Percentiles rank a stretch among this genome's conserved stretches.
These are phyloP conservation scores for Chelon auratus DNA, from an alignment of 2,797 vertebrate species.

Conservation along the genomic window DNA sequence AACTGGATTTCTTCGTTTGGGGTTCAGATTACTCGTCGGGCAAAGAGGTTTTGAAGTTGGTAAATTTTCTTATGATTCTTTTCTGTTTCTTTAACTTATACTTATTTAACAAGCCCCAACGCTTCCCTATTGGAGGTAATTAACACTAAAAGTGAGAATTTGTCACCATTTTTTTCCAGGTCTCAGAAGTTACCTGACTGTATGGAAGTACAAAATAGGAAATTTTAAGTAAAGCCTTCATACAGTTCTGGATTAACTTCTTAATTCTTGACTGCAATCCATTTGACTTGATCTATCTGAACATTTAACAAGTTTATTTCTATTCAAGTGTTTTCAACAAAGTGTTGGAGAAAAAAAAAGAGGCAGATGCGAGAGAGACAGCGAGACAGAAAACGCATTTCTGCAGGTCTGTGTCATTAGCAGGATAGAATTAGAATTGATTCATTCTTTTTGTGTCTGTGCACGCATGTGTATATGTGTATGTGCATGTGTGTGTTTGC, in stretches of 20 bases:
- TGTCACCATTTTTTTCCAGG: background rate
- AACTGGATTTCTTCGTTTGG: background rate
- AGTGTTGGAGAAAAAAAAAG: background rate
- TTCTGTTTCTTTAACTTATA: no score
- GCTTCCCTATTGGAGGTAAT: no score
- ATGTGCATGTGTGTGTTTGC: slow-evolving; percentile 6
- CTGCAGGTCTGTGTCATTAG: slow-evolving; percentile 36
- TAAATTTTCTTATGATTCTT: no score
- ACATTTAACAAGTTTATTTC: background rate
- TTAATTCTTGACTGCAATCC: background rate
- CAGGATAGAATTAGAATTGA: slow-evolving; percentile 42
- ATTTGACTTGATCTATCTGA: background rate
- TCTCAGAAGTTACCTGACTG: background rate
- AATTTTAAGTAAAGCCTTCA: background rate
- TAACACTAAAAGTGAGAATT: background rate
- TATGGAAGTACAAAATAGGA: background rate
- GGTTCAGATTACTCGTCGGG: no score
- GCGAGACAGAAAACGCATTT: slow-evolving; percentile 11
- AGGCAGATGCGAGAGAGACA: slow-evolving; percentile 5
- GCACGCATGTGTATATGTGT: background rate
- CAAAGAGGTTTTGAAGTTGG: background rate
- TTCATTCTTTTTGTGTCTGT: background rate
- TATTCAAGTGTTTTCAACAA: background rate
- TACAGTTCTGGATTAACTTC: background rate
- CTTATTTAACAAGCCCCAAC: no score